These are phyloP conservation scores for Drosophila helvetica DNA, from an alignment of 2,888 invertebrate genomes.

Conservation along the genomic window DNA sequence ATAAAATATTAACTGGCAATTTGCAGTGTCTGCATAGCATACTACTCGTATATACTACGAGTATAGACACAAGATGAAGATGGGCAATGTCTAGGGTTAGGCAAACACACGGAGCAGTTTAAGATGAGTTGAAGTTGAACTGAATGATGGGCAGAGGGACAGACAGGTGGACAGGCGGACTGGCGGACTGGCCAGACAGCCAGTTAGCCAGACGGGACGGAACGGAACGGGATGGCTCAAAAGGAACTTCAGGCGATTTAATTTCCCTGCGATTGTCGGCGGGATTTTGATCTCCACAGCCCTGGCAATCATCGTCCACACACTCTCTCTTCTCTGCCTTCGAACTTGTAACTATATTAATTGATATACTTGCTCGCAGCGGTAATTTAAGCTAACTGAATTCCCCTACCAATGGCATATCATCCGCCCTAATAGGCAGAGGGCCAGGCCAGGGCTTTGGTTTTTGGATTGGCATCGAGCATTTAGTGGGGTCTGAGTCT, in stretches of 20 bases:
- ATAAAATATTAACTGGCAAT: constrained; percentile 79
- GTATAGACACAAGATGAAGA: constrained; percentile 12
- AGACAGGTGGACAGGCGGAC: constrained; percentile 5
- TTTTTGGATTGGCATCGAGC: constrained; percentile 25
- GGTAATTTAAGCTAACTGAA: constrained; percentile 74
- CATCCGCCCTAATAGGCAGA: constrained; percentile 29
- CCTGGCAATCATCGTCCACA: constrained; percentile 14
- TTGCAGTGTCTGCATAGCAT: constrained; percentile 70
- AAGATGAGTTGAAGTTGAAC: constrained; percentile 30
- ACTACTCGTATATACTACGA: constrained; percentile 7
- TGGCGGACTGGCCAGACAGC: constrained; percentile 6
- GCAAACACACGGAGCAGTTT: constrained; percentile 48
- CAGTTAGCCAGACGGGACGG: neutral
- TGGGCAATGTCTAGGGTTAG: constrained; percentile 41
- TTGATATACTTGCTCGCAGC: constrained; percentile 76
- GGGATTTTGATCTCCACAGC: constrained; percentile 15
- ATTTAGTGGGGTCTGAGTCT: constrained; percentile 10
- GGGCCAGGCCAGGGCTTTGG: neutral
- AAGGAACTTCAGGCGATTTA: constrained; percentile 66
- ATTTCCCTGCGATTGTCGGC: constrained; percentile 49
- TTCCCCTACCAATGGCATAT: constrained; percentile 70
- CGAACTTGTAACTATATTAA: constrained; percentile 74
- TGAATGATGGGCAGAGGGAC: constrained; percentile 11
- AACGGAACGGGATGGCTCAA: constrained; percentile 1
- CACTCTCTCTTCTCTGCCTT: constrained; percentile 13